Conservation (phyloP, 1,140 invertebrate genomes). For the Sitophilus oryzae region DNA sequence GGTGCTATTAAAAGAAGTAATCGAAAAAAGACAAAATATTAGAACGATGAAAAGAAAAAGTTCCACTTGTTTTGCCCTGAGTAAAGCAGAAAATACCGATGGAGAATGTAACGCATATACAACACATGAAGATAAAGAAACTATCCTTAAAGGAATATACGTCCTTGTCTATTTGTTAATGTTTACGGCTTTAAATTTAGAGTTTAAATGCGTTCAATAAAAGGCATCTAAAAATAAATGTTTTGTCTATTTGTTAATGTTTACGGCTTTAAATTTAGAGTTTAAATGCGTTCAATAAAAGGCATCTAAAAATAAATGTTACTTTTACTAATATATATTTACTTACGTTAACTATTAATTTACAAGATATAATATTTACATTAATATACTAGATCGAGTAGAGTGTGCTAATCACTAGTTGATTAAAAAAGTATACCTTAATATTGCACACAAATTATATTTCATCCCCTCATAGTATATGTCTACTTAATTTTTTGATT, state of each 20-base stretch:
- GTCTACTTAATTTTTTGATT: no score
- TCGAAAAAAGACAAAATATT: slow-evolving; percentile 16
- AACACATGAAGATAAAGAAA: slow-evolving; percentile 9
- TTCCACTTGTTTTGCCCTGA: not conserved
- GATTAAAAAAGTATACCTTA: no score
- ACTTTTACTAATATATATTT: slow-evolving; percentile 27
- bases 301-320: no score
- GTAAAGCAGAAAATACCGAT: not conserved
- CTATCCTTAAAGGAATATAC: slow-evolving; percentile 23
- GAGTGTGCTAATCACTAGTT: no score
- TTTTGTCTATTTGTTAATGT: slow-evolving; percentile 29
- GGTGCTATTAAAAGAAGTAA: slow-evolving; percentile 8
- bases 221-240: no score
- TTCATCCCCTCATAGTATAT: no score
- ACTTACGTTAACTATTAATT: no score
- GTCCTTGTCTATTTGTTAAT: slow-evolving; percentile 27
- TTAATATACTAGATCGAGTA: no score
- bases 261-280: slow-evolving; percentile 28
- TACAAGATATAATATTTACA: no score
- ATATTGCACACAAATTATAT: no score
- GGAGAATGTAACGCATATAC: not conserved
- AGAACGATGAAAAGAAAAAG: slow-evolving; percentile 7
- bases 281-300: slow-evolving; percentile 25
- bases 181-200: slow-evolving; percentile 28
- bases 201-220: slow-evolving; percentile 27